Conservation (phyloP, 2,797 vertebrate genomes). For the Liparis tanakae region DNA sequence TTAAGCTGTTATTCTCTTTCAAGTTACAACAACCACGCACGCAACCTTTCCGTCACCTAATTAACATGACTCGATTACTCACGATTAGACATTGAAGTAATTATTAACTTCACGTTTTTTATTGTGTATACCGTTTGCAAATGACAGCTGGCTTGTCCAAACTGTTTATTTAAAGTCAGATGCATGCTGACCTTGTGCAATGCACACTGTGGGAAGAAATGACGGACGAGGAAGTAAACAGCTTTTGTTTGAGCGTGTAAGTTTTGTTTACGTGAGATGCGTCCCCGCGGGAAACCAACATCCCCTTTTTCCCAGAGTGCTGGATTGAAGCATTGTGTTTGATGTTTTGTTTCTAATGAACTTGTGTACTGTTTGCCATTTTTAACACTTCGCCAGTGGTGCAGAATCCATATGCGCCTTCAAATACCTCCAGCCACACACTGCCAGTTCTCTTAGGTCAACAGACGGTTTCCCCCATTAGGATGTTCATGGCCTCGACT, state of each 20-base stretch:
- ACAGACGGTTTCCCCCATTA: slow-evolving; percentile 50
- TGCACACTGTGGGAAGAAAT: slow-evolving; percentile 5
- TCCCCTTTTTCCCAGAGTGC: not conserved
- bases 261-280: slow-evolving; percentile 37
- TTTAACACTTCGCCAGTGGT: slow-evolving; percentile 2
- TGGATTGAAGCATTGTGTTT: slow-evolving; percentile 1
- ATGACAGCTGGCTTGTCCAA: slow-evolving; percentile 59
- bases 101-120: slow-evolving; percentile 39
- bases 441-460: slow-evolving; percentile 42
- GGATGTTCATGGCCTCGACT: slow-evolving; percentile 64
- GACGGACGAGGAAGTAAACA: slow-evolving; percentile 20
- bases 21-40: slow-evolving; percentile 37
- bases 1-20: slow-evolving; percentile 17
- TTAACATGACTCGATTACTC: slow-evolving; percentile 41
- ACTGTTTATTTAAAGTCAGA: slow-evolving; percentile 57
- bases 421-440: slow-evolving; percentile 41
- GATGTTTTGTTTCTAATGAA: slow-evolving; percentile 48
- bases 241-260: slow-evolving; percentile 49
- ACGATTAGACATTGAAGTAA: slow-evolving; percentile 50
- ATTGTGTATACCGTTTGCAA: slow-evolving; percentile 34
- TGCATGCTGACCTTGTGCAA: slow-evolving; percentile 34
- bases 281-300: slow-evolving; percentile 29
- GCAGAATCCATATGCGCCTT: slow-evolving; percentile 27
- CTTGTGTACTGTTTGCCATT: slow-evolving; percentile 7
- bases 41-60: slow-evolving; percentile 39